phyloP scores from a whole-genome alignment of 2,113 vertebrate species.

The Phrynosoma platyrhinos region DNA sequence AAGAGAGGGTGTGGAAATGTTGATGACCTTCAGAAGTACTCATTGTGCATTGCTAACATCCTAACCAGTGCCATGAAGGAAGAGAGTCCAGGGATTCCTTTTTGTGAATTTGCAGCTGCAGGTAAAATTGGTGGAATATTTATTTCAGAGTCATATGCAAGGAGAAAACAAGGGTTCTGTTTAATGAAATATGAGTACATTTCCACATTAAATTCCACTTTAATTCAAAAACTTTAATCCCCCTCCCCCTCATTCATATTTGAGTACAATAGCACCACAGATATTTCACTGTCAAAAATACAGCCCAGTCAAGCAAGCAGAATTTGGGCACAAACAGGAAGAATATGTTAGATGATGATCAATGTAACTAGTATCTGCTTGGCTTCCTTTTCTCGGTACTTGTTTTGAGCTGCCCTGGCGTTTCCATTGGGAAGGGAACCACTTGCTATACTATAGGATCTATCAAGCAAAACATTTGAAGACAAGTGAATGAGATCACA shows the following conservation, averaged over 20 bases:
- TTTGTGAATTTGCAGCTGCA: conserved; percentile 86
- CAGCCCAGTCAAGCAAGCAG: background rate
- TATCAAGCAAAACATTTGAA: background rate
- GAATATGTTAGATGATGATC: too few relatives aligned
- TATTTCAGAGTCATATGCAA: background rate
- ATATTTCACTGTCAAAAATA: background rate
- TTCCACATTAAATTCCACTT: background rate
- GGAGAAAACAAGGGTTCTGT: background rate
- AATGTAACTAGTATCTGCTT: background rate
- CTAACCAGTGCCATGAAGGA: conserved; percentile 80
- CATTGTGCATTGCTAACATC: conserved; percentile 78
- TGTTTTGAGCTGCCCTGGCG: background rate
- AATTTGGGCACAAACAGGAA: background rate
- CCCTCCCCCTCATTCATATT: background rate
- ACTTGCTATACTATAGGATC: too few relatives aligned
- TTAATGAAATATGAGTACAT: background rate
- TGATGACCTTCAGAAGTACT: conserved; percentile 83
- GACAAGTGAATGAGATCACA: background rate
- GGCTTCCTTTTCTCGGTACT: background rate
- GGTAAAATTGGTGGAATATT: conserved; percentile 75
- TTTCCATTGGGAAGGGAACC: too few relatives aligned
- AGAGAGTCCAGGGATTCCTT: conserved; percentile 82
- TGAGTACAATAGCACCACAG: background rate
- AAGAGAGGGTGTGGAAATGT: conserved; percentile 76
- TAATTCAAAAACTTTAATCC: background rate